Conservation (phyloP, 2,797 vertebrate species). For the Emydoidea blandingii region DNA sequence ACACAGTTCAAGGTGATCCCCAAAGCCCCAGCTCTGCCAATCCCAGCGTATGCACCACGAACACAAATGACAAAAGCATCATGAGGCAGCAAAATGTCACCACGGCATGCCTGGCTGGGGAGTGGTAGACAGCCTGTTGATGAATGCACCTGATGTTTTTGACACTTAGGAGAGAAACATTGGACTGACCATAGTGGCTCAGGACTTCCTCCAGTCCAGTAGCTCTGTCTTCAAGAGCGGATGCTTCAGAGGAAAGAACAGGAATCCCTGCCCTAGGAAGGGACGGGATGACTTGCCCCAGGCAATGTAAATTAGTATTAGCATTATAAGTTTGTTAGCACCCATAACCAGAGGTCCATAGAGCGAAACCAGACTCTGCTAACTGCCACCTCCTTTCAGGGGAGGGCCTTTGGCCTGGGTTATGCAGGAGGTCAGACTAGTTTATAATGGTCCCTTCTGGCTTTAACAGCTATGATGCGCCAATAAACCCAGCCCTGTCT, state of each 20-base stretch:
- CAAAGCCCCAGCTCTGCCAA: not conserved
- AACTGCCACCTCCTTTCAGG: not conserved
- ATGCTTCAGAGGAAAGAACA: not conserved
- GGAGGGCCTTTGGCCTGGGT: not conserved
- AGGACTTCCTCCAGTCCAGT: not conserved
- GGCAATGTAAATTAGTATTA: not conserved
- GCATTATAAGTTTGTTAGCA: not conserved
- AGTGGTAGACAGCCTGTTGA: not conserved
- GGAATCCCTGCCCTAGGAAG: not conserved
- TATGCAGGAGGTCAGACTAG: not conserved
- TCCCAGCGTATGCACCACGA: not conserved
- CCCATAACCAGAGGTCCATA: not conserved
- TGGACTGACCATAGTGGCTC: too few species aligned
- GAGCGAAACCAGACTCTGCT: not conserved
- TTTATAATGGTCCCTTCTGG: accelerated
- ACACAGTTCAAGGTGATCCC: not conserved
- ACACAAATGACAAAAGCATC: not conserved
- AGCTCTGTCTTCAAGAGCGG: not conserved
- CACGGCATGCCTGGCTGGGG: not conserved
- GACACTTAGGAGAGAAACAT: not conserved
- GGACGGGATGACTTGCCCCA: not conserved
- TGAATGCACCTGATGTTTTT: not conserved
- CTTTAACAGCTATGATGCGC: accelerated
- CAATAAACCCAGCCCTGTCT: not conserved
- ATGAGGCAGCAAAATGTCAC: not conserved